Conservation (phyloP, 2,113 vertebrate genomes). For the Numida meleagris region DNA sequence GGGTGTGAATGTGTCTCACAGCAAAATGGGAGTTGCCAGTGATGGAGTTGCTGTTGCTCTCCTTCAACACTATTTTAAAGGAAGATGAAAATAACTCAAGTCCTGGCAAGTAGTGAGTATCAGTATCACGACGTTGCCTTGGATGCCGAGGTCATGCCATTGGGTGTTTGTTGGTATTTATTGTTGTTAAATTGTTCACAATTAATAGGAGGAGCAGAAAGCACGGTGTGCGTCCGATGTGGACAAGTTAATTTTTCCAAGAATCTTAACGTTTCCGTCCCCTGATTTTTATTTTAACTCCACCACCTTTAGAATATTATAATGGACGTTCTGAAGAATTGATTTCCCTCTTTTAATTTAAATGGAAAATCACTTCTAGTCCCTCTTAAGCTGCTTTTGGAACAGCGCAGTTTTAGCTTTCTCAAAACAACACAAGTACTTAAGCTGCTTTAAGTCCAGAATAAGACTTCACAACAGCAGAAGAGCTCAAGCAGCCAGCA, state of each 20-base stretch:
- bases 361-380: background rate
- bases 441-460: background rate
- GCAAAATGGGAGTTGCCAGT: background rate
- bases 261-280: background rate
- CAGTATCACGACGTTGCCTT: accelerated
- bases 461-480: background rate
- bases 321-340: background rate
- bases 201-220: background rate
- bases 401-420: background rate
- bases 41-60: background rate
- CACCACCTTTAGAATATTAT: accelerated
- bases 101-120: background rate
- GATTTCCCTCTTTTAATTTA: background rate
- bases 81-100: background rate
- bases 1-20: background rate
- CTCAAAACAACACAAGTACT: background rate
- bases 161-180: background rate
- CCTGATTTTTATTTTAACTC: accelerated
- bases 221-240: background rate
- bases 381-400: conserved; percentile 1
- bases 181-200: background rate
- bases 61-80: background rate
- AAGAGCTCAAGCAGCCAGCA: background rate
- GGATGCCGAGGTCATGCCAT: background rate
- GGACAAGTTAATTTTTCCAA: background rate